A percentile compares a stretch with the other conserved stretches of the same genome.
Evolutionary conservation across 2,888 invertebrate genomes (phyloP).

Genomic region (Idaea dimidiata): DNA sequence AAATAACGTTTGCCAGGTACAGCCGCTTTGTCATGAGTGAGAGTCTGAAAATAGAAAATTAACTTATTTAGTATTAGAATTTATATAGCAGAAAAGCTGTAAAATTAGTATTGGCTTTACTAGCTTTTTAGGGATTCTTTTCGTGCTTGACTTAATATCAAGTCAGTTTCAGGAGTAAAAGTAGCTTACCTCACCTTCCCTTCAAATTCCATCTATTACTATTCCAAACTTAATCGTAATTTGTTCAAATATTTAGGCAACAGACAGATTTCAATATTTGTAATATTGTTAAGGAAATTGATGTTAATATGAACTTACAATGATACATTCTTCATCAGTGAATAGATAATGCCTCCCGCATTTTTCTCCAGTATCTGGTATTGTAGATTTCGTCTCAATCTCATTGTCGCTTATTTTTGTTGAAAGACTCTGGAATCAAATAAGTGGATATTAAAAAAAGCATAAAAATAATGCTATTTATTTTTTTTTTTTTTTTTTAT

Average conservation of each 20-base stretch:
- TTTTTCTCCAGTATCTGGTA: slow-evolving; percentile 56
- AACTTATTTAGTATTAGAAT: too few species aligned
- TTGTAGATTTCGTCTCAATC: slow-evolving; percentile 62
- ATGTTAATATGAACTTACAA: slow-evolving; percentile 48
- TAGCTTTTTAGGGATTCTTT: too few species aligned
- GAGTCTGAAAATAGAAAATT: slow-evolving; percentile 37
- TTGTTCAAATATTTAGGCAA: too few species aligned
- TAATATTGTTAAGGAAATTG: background rate
- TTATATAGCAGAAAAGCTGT: too few species aligned
- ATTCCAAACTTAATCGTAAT: background rate
- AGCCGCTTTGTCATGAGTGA: slow-evolving; percentile 71
- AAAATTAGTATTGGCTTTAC: too few species aligned
- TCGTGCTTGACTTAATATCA: too few species aligned
- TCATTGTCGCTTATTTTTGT: slow-evolving; percentile 75
- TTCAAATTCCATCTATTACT: too few species aligned
- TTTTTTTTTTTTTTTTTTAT: too few species aligned
- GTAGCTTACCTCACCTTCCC: too few species aligned
- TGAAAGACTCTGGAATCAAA: slow-evolving; percentile 72
- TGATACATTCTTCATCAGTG: slow-evolving; percentile 63
- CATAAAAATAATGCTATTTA: too few species aligned
- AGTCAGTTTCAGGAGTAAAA: too few species aligned
- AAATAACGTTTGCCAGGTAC: slow-evolving; percentile 76
- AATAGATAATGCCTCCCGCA: slow-evolving; percentile 66
- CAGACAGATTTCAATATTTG: background rate
- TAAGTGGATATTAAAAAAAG: background rate